Evolutionary conservation across 2,888 invertebrate species (phyloP).

Genomic region (Acronicta leporina): DNA sequence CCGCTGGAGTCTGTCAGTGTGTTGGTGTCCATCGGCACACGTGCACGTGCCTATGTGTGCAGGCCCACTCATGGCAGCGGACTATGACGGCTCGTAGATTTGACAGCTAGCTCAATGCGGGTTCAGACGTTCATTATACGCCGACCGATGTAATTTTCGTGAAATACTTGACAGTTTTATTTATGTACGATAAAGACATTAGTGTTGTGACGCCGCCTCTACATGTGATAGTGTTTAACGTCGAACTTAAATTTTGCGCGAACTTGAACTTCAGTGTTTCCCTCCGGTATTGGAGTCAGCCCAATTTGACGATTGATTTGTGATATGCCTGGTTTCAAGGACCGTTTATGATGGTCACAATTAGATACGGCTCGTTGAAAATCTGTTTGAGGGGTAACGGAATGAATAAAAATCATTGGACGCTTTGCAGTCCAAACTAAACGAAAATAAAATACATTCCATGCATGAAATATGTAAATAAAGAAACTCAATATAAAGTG

Average conservation of each 20-base stretch:
- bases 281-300: constrained; percentile 59
- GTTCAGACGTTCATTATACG: constrained; percentile 88
- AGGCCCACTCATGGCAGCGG: constrained; percentile 87
- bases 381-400: constrained; percentile 79
- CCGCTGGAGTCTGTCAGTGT: constrained; percentile 86
- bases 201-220: constrained; percentile 64
- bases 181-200: constrained; percentile 73
- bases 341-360: constrained; percentile 84
- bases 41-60: constrained; percentile 82
- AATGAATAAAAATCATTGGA: constrained; percentile 79
- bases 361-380: constrained; percentile 82
- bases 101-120: constrained; percentile 90
- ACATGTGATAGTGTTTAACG: constrained; percentile 61
- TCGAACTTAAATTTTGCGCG: constrained; percentile 75
- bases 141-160: constrained; percentile 85
- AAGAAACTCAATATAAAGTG: constrained; percentile 53
- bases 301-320: constrained; percentile 79
- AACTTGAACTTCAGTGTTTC: constrained; percentile 76
- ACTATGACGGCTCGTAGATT: constrained; percentile 90
- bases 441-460: constrained; percentile 70
- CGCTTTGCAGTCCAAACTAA: constrained; percentile 73
- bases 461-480: constrained; percentile 69
- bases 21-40: constrained; percentile 82
- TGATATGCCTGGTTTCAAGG: constrained; percentile 78
- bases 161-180: constrained; percentile 80